Evolutionary conservation across 2,113 vertebrate genomes (phyloP).

Genomic region (Indicator indicator): DNA sequence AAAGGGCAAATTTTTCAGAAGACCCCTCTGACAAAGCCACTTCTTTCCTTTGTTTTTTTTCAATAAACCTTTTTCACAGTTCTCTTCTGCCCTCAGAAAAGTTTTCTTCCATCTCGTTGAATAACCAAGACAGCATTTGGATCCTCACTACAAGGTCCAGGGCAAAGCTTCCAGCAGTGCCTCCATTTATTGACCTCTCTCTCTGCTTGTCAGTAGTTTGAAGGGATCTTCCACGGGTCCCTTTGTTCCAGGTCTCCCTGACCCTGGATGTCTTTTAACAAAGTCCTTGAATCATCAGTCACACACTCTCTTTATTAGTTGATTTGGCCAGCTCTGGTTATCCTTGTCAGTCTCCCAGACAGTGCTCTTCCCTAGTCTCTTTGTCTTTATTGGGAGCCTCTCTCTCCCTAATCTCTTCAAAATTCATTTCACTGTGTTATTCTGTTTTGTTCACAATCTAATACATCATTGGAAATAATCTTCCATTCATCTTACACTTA

Average conservation of each 20-base stretch:
- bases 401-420: conserved; percentile 9
- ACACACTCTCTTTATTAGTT: conserved; percentile 57
- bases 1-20: not conserved
- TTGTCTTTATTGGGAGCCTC: conserved; percentile 57
- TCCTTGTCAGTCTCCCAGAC: conserved; percentile 36
- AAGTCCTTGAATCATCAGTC: conserved; percentile 15
- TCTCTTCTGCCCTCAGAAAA: not conserved
- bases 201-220: conserved; percentile 25
- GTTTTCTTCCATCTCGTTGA: not conserved
- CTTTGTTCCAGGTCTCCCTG: conserved; percentile 38
- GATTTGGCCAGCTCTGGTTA: conserved; percentile 58
- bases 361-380: conserved; percentile 52
- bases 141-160: not conserved
- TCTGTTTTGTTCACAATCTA: not conserved
- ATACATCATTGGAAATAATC: not conserved
- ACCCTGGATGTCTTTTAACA: conserved; percentile 19
- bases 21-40: not conserved
- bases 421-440: conserved; percentile 40
- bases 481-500: not conserved
- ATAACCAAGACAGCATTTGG: not conserved
- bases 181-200: conserved; percentile 49
- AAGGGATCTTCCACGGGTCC: conserved; percentile 36
- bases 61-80: not conserved
- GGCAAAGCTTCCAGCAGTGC: not conserved
- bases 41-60: not conserved